Conservation (phyloP, 1,140 invertebrate species). For the Drosophila fuyamai region DNA sequence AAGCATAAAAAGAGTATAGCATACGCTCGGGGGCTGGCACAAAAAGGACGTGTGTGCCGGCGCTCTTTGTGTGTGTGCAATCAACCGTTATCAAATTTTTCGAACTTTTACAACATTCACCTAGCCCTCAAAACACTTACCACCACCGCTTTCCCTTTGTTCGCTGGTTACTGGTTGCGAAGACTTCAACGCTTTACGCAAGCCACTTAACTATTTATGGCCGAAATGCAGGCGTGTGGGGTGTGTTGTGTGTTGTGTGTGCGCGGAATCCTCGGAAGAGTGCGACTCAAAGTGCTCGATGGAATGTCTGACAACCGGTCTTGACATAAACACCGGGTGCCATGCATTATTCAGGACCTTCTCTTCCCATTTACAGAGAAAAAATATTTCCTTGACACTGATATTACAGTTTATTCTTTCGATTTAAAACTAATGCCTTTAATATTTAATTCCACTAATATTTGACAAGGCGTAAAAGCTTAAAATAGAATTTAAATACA, state of each 20-base stretch:
- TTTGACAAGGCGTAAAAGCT: too few relatives aligned
- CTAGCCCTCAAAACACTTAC: conserved; percentile 8
- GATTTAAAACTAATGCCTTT: too few relatives aligned
- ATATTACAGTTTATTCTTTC: neutral
- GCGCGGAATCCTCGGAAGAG: conserved; percentile 1
- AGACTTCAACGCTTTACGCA: conserved; percentile 56
- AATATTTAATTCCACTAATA: too few relatives aligned
- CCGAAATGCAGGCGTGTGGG: conserved; percentile 5
- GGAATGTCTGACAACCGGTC: conserved; percentile 35
- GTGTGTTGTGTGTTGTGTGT: neutral
- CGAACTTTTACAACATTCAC: conserved; percentile 59
- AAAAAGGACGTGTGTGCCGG: conserved; percentile 33
- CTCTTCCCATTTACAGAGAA: neutral
- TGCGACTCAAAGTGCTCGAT: conserved; percentile 29
- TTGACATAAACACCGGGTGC: conserved; percentile 50
- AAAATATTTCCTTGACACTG: neutral
- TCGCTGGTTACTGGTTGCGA: neutral
- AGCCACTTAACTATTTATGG: conserved; percentile 58
- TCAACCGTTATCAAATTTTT: conserved; percentile 70
- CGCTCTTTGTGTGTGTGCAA: conserved; percentile 45
- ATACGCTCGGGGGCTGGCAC: conserved; percentile 33
- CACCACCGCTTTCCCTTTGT: conserved; percentile 10
- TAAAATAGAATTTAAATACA: too few relatives aligned
- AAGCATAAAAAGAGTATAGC: conserved; percentile 15
- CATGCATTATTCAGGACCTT: conserved; percentile 35